Evolutionary conservation across 2,888 invertebrate species (phyloP).

Genomic region (Parelbella ahira): DNA sequence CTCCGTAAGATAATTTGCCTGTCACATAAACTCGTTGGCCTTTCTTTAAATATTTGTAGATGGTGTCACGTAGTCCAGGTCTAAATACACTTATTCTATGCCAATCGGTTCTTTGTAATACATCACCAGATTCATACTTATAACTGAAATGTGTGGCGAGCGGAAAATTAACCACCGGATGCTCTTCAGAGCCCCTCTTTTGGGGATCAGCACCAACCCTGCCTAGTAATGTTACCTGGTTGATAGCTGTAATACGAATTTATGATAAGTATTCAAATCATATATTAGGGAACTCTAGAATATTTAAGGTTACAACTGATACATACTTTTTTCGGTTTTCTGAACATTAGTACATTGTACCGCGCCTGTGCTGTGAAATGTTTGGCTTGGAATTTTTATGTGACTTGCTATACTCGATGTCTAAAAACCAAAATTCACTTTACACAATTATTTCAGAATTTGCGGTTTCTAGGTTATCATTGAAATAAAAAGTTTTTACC

Average conservation of each 20-base stretch:
- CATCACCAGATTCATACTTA: constrained; percentile 88
- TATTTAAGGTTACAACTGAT: no score
- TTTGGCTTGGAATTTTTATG: constrained; percentile 16
- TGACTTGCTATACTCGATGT: constrained; percentile 19
- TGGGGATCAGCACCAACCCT: constrained; percentile 95
- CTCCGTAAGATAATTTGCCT: constrained; percentile 91
- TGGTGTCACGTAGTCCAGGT: constrained; percentile 88
- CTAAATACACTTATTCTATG: constrained; percentile 93
- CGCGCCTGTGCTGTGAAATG: constrained; percentile 31
- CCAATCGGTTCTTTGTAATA: constrained; percentile 94
- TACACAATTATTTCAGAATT: no score
- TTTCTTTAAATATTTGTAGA: constrained; percentile 89
- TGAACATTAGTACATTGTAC: constrained; percentile 43
- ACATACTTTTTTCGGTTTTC: constrained; percentile 66
- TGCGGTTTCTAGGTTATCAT: constrained; percentile 3
- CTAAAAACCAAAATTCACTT: constrained; percentile 16
- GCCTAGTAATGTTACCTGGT: constrained; percentile 91
- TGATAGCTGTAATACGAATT: constrained; percentile 79
- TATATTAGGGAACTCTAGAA: no score
- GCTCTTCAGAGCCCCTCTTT: constrained; percentile 88
- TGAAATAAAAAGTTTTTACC: no score
- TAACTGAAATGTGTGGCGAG: constrained; percentile 94
- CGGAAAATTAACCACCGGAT: constrained; percentile 93
- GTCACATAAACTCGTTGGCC: constrained; percentile 92
- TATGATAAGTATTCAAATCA: background rate